Evolutionary conservation across 2,888 invertebrate species (phyloP).

Genomic region (Tipula lateralis): DNA sequence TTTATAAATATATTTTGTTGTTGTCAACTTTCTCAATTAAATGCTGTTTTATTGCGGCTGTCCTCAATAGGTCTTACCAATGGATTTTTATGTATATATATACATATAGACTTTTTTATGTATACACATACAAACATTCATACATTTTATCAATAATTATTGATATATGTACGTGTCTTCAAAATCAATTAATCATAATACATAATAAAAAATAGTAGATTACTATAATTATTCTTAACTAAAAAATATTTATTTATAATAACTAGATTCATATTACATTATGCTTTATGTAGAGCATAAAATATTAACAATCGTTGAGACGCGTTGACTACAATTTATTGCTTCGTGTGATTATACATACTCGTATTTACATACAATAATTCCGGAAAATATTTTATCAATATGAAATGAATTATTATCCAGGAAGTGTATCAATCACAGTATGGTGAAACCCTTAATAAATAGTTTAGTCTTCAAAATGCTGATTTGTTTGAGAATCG

Average conservation of each 20-base stretch:
- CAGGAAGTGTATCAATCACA: too few relatives aligned
- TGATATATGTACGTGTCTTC: background rate
- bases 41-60: slow-evolving; percentile 27
- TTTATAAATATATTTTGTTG: background rate
- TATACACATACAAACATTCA: background rate
- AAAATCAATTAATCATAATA: background rate
- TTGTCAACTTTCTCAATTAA: slow-evolving; percentile 31
- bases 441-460: too few relatives aligned
- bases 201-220: background rate
- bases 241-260: background rate
- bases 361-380: background rate
- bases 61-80: slow-evolving; percentile 28
- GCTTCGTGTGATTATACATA: background rate
- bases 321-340: background rate
- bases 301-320: background rate
- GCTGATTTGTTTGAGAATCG: too few relatives aligned
- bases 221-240: background rate
- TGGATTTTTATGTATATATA: background rate
- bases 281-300: background rate
- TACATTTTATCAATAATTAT: background rate
- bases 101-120: background rate
- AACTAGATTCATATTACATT: background rate
- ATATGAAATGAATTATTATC: too few relatives aligned
- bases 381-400: too few relatives aligned
- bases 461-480: too few relatives aligned